Conservation (phyloP, 2,888 invertebrate species). For the Coelinius sp. region DNA sequence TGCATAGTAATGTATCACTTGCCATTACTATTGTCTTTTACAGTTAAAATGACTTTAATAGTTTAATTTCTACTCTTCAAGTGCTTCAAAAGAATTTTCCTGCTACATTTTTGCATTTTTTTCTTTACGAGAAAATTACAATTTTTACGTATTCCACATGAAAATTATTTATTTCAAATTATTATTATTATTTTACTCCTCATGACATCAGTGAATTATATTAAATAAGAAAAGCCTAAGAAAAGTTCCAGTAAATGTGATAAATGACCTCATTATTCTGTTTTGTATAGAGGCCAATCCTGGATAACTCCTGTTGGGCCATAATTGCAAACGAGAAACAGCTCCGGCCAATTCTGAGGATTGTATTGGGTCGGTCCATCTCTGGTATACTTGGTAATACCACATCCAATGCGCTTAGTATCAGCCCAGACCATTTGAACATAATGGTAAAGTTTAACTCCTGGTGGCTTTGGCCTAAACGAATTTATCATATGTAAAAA, state of each 20-base stretch:
- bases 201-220: neutral
- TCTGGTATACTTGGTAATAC: slow-evolving; percentile 63
- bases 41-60: neutral
- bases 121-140: no score
- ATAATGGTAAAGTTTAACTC: neutral
- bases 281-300: slow-evolving; percentile 60
- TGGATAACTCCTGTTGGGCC: slow-evolving; percentile 67
- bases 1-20: neutral
- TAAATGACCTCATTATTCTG: neutral
- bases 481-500: neutral
- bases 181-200: no score
- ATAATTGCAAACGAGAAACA: slow-evolving; percentile 49
- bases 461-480: neutral
- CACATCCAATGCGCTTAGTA: slow-evolving; percentile 71
- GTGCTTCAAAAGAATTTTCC: neutral
- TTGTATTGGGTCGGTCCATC: slow-evolving; percentile 24
- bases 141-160: no score
- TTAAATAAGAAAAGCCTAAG: neutral
- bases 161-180: no score
- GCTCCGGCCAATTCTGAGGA: slow-evolving; percentile 46
- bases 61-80: neutral
- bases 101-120: neutral
- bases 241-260: no score
- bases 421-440: slow-evolving; percentile 40
- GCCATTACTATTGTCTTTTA: neutral